phyloP scores from a whole-genome alignment of 2,113 vertebrate genomes.

The Phylloscopus trochilus region DNA sequence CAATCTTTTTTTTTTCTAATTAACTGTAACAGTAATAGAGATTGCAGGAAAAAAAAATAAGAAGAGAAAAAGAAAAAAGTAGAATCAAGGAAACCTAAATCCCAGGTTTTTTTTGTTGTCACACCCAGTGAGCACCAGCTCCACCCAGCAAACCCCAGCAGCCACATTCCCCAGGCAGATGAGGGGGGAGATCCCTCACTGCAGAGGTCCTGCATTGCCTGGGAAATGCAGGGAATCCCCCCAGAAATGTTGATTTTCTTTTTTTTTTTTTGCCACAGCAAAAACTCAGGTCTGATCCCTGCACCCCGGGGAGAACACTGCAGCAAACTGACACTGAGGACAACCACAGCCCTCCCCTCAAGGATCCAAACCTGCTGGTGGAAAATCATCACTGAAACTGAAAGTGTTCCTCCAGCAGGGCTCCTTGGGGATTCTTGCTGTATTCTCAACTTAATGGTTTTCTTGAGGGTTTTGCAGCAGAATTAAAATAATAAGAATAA shows the following conservation, averaged over 20 bases:
- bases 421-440: not conserved
- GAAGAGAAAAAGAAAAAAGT: not conserved
- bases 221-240: not conserved
- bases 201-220: not conserved
- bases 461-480: not conserved
- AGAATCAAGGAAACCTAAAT: not conserved
- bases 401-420: not conserved
- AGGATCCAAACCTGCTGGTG: too few species aligned
- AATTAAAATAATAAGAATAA: not conserved
- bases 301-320: fast-evolving
- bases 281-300: not conserved
- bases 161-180: not conserved
- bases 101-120: not conserved
- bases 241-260: not conserved
- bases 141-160: not conserved
- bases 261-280: not conserved
- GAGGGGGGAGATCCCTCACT: not conserved
- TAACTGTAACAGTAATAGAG: not conserved
- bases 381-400: not conserved
- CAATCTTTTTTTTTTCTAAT: not conserved
- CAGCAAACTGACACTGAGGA: not conserved
- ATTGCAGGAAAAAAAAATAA: not conserved
- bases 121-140: not conserved
- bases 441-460: not conserved
- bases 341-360: not conserved